phyloP scores from a whole-genome alignment of 2,888 invertebrate species.

The Hermaeophaga mercurialis region DNA sequence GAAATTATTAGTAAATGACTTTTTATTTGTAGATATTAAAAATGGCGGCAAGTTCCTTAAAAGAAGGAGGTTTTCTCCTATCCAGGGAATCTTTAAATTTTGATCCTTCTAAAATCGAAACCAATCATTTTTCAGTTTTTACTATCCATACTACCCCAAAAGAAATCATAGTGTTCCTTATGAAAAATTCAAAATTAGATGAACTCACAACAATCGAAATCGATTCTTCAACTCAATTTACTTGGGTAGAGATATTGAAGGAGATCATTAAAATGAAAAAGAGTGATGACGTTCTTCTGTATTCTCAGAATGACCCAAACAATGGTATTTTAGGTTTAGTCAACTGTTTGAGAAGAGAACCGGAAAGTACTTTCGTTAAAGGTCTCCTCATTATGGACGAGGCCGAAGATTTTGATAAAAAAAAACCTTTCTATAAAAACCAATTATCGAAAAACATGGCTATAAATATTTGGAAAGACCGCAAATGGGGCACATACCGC shows the following conservation, averaged over 20 bases:
- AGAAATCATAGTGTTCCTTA: slow-evolving; percentile 33
- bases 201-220: no score
- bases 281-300: slow-evolving; percentile 66
- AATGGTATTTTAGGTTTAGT: slow-evolving; percentile 81
- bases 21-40: slow-evolving; percentile 33
- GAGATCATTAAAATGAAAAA: no score
- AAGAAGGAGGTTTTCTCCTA: slow-evolving; percentile 66
- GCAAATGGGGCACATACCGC: slow-evolving; percentile 70
- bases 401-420: slow-evolving; percentile 69
- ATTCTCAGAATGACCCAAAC: slow-evolving; percentile 66
- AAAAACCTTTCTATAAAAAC: slow-evolving; percentile 61
- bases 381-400: slow-evolving; percentile 62
- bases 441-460: slow-evolving; percentile 76
- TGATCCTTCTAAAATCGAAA: background rate
- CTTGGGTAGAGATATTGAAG: no score
- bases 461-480: slow-evolving; percentile 75
- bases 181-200: no score
- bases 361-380: slow-evolving; percentile 55
- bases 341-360: slow-evolving; percentile 70
- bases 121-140: slow-evolving; percentile 5
- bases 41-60: slow-evolving; percentile 35
- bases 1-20: no score
- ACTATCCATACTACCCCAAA: slow-evolving; percentile 30
- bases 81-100: slow-evolving; percentile 63
- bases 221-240: no score